Evolutionary conservation across 1,140 invertebrate genomes (phyloP).

Genomic region (Octopus bimaculoides): DNA sequence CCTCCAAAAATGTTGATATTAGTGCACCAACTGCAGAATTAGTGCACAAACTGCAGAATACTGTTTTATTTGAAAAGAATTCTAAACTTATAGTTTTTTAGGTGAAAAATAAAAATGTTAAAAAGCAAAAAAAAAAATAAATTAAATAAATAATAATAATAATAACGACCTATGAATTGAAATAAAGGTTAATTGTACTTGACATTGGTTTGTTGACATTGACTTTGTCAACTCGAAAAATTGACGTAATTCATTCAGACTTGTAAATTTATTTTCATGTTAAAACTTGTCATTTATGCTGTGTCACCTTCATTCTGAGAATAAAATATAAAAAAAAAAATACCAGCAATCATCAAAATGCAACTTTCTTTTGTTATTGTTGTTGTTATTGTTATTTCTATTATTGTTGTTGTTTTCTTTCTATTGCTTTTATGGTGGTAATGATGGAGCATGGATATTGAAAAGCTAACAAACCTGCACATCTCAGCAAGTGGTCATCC

Average conservation of each 20-base stretch:
- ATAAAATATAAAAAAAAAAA: not conserved
- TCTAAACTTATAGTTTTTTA: too few relatives aligned
- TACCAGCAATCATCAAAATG: slow-evolving; percentile 1
- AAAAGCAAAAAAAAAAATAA: not conserved
- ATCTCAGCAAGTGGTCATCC: too few relatives aligned
- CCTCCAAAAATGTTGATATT: too few relatives aligned
- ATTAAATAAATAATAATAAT: not conserved
- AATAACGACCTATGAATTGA: not conserved
- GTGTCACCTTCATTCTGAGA: slow-evolving; percentile 8
- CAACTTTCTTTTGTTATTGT: too few relatives aligned
- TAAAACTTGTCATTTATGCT: slow-evolving; percentile 5
- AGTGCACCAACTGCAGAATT: too few relatives aligned
- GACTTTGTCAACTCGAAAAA: not conserved
- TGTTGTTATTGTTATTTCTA: too few relatives aligned
- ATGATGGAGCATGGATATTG: too few relatives aligned
- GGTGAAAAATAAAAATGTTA: not conserved
- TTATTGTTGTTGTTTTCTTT: too few relatives aligned
- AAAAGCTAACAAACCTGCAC: too few relatives aligned
- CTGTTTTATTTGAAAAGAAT: too few relatives aligned
- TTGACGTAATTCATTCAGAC: not conserved
- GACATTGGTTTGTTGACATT: not conserved
- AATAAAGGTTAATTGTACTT: not conserved
- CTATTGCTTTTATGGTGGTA: too few relatives aligned
- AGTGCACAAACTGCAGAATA: too few relatives aligned
- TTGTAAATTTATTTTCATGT: slow-evolving; percentile 9